Evolutionary conservation across 2,113 vertebrate species (phyloP).

Genomic region (Scomber colias): DNA sequence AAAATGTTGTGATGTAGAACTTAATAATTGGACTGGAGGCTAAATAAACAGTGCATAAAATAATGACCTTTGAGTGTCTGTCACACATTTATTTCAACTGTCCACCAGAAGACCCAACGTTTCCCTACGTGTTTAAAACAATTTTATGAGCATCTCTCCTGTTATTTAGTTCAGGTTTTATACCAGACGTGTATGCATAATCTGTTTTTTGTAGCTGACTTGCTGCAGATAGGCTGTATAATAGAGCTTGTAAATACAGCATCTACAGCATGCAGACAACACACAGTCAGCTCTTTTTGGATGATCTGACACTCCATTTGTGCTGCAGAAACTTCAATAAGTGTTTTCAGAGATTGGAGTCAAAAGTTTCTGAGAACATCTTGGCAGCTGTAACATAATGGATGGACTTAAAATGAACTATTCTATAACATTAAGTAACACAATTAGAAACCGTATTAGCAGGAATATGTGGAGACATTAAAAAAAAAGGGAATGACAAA

Average conservation of each 20-base stretch:
- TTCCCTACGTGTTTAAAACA: neutral
- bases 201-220: neutral
- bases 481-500: too few relatives aligned
- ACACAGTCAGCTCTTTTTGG: neutral
- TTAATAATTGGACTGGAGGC: constrained; percentile 65
- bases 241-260: neutral
- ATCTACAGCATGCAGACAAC: neutral
- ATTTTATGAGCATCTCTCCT: neutral
- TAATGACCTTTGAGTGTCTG: constrained; percentile 10
- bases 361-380: neutral
- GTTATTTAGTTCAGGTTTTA: neutral
- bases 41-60: constrained; percentile 78
- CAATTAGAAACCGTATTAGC: neutral
- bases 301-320: neutral
- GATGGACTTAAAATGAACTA: too few relatives aligned
- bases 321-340: neutral
- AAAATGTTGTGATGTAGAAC: constrained; percentile 76
- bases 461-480: neutral
- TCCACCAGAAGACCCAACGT: neutral
- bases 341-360: neutral
- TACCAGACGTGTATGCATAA: neutral
- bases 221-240: neutral
- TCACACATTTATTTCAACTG: too few relatives aligned
- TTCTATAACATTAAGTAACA: too few relatives aligned
- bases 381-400: neutral